Conservation (phyloP, 1,140 invertebrate species). For the Dendrolimus punctatus region DNA sequence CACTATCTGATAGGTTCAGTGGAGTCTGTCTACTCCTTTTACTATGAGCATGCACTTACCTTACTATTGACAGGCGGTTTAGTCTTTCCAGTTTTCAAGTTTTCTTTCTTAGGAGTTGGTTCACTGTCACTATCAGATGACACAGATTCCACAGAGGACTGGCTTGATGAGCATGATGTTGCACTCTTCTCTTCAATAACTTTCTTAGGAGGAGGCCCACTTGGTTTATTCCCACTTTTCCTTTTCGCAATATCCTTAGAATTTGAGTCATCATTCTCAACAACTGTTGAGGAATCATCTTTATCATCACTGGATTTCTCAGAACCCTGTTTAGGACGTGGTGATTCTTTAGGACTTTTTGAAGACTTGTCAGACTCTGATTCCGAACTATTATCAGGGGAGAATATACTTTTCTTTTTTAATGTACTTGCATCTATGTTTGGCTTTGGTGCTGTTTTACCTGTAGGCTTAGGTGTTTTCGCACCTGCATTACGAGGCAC, state of each 20-base stretch:
- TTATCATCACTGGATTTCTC: conserved; percentile 55
- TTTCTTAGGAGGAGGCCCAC: conserved; percentile 56
- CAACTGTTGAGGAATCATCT: conserved; percentile 28
- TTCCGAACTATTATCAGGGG: conserved; percentile 86
- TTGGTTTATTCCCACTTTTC: conserved; percentile 39
- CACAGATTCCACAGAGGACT: conserved; percentile 55
- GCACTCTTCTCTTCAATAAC: conserved; percentile 50
- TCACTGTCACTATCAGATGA: conserved; percentile 61
- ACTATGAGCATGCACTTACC: too few species aligned
- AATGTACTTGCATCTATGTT: conserved; percentile 61
- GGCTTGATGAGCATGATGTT: conserved; percentile 61
- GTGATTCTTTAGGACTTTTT: conserved; percentile 47
- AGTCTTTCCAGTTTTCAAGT: conserved; percentile 39
- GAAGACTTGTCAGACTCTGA: conserved; percentile 73
- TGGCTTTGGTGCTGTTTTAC: conserved; percentile 55
- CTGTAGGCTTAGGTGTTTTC: conserved; percentile 45
- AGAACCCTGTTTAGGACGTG: conserved; percentile 41
- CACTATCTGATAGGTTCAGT: too few species aligned
- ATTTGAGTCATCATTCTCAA: conserved; percentile 64
- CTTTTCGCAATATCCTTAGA: conserved; percentile 57
- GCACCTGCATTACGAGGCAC: conserved; percentile 35
- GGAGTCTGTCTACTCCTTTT: too few species aligned
- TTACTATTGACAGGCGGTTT: conserved; percentile 31
- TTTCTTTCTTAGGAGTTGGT: conserved; percentile 40
- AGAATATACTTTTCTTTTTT: conserved; percentile 88